These are phyloP conservation scores for Ramphastos sulfuratus DNA, from an alignment of 2,113 vertebrate species.

Conservation along the genomic window DNA sequence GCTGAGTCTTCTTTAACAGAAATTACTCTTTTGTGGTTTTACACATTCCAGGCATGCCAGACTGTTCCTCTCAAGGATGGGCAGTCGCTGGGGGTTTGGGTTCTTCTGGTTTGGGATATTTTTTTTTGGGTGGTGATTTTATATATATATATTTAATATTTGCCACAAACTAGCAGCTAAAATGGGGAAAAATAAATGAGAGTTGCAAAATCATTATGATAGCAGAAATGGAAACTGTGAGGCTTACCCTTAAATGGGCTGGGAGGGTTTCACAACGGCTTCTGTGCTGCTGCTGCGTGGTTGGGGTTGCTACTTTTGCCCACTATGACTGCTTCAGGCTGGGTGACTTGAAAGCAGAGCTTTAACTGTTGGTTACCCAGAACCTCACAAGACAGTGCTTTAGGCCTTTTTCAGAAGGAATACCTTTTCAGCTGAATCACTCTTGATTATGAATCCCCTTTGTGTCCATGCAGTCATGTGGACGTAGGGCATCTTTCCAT, in stretches of 20 bases:
- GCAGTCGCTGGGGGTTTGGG: background rate
- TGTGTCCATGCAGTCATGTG: background rate
- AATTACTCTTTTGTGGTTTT: slow-evolving; percentile 51
- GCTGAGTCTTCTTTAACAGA: slow-evolving; percentile 14
- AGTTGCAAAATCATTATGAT: slow-evolving; percentile 21
- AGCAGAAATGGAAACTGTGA: slow-evolving; percentile 36
- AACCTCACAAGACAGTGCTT: background rate
- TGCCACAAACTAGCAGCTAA: slow-evolving; percentile 13
- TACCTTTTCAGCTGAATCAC: background rate
- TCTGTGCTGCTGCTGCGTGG: background rate
- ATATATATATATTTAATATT: background rate
- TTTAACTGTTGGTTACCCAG: background rate
- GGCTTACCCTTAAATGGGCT: background rate
- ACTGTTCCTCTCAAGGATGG: slow-evolving; percentile 55
- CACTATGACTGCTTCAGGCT: background rate
- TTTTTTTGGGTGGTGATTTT: background rate
- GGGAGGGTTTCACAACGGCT: background rate
- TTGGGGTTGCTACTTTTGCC: background rate
- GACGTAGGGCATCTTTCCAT: accelerated
- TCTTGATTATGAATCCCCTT: background rate
- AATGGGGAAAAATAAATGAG: slow-evolving; percentile 19
- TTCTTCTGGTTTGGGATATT: background rate
- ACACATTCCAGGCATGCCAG: slow-evolving; percentile 65
- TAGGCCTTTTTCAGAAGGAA: background rate
- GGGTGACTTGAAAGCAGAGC: background rate